phyloP scores from a whole-genome alignment of 2,797 vertebrate genomes.

The Pseudochaenichthys georgianus region DNA sequence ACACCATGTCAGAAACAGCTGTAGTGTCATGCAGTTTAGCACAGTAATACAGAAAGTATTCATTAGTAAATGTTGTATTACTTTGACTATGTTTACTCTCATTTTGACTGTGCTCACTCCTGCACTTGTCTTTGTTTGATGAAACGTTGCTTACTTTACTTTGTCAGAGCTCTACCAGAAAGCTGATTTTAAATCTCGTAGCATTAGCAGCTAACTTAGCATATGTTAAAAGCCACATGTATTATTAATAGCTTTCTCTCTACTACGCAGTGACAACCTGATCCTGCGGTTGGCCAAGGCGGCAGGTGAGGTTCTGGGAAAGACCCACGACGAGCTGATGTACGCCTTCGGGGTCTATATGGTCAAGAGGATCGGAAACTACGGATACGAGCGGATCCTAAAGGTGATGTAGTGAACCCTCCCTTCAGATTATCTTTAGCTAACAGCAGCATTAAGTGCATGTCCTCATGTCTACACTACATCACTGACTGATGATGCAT shows the following conservation, averaged over 20 bases:
- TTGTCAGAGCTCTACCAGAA: not conserved
- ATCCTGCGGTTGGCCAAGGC: slow-evolving; percentile 85
- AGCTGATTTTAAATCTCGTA: not conserved
- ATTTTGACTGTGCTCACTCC: not conserved
- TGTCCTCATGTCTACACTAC: not conserved
- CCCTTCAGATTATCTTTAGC: not conserved
- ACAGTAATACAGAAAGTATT: not conserved
- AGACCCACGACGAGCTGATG: slow-evolving; percentile 87
- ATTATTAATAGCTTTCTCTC: accelerated
- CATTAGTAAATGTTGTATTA: not conserved
- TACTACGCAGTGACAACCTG: slow-evolving; percentile 78
- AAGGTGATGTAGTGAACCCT: slow-evolving; percentile 65
- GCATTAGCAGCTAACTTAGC: too few species aligned
- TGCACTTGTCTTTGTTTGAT: not conserved
- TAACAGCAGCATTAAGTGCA: not conserved
- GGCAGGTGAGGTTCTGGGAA: slow-evolving; percentile 84
- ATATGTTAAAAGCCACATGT: not conserved
- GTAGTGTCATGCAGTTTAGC: not conserved
- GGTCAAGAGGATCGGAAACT: slow-evolving; percentile 87
- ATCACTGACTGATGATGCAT: not conserved
- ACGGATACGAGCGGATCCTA: slow-evolving; percentile 85
- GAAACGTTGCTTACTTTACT: not conserved
- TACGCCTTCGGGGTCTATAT: slow-evolving; percentile 87
- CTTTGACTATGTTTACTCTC: not conserved
- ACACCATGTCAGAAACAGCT: not conserved